phyloP scores from a whole-genome alignment of 2,797 vertebrate species.

The Macropodus opercularis region DNA sequence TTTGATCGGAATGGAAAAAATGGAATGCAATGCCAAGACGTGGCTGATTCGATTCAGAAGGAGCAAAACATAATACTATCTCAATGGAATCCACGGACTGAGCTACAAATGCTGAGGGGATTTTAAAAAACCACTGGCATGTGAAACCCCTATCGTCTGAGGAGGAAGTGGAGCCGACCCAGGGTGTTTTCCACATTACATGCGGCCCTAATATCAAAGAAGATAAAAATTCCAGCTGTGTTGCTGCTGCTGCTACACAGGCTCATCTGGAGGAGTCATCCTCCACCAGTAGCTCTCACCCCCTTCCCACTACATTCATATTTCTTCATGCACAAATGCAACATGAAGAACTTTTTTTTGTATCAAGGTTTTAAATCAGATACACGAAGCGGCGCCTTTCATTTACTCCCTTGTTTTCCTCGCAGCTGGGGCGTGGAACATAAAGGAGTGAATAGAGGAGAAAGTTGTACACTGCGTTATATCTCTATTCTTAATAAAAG shows the following conservation, averaged over 20 bases:
- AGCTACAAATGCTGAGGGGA: slow-evolving; percentile 70
- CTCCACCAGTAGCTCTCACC: slow-evolving; percentile 30
- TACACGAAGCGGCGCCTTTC: slow-evolving; percentile 15
- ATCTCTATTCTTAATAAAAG: slow-evolving; percentile 70
- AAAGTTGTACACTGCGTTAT: slow-evolving; percentile 24
- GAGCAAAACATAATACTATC: slow-evolving; percentile 50
- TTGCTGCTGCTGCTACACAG: slow-evolving; percentile 67
- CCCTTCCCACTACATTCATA: slow-evolving; percentile 6
- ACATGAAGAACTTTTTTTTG: not conserved
- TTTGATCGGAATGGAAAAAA: slow-evolving; percentile 7
- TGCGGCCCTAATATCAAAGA: slow-evolving; percentile 78
- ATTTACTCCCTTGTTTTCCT: slow-evolving; percentile 32
- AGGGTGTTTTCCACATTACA: slow-evolving; percentile 83
- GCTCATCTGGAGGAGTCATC: slow-evolving; percentile 81
- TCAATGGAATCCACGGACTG: slow-evolving; percentile 71
- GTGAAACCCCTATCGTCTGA: slow-evolving; percentile 73
- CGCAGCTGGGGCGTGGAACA: slow-evolving; percentile 36
- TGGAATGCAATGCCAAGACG: slow-evolving; percentile 1
- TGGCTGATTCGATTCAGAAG: slow-evolving; percentile 27
- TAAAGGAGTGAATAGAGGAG: slow-evolving; percentile 19
- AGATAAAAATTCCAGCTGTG: slow-evolving; percentile 84
- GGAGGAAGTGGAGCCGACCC: slow-evolving; percentile 74
- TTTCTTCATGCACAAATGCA: slow-evolving; percentile 5
- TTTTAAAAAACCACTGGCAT: slow-evolving; percentile 78
- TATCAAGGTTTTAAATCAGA: not conserved